Conservation (phyloP, 1,140 invertebrate genomes). For the Helicorthomorpha holstii region DNA sequence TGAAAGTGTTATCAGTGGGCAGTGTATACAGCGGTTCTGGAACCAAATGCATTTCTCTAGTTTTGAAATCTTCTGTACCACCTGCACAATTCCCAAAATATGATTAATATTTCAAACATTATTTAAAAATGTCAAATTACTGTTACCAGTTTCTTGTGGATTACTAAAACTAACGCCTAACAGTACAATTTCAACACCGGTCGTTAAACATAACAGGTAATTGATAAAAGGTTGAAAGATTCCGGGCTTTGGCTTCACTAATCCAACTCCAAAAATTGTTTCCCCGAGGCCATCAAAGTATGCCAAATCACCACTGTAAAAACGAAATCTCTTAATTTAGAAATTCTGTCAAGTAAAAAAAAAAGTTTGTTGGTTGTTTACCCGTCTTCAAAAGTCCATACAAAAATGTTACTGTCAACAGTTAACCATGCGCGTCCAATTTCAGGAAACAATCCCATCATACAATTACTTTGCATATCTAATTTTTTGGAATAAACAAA, state of each 20-base stretch:
- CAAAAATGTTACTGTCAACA: slow-evolving; percentile 93
- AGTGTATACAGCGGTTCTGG: slow-evolving; percentile 84
- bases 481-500: background rate
- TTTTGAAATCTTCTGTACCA: background rate
- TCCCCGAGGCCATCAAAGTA: slow-evolving; percentile 85
- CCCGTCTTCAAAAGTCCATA: slow-evolving; percentile 87
- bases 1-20: slow-evolving; percentile 75
- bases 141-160: slow-evolving; percentile 28
- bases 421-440: slow-evolving; percentile 91
- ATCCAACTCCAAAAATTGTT: slow-evolving; percentile 54
- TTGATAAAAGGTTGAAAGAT: slow-evolving; percentile 84
- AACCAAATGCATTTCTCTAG: slow-evolving; percentile 74
- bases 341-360: too few relatives aligned
- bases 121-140: slow-evolving; percentile 21
- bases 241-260: slow-evolving; percentile 62
- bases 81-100: background rate
- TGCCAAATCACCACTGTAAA: slow-evolving; percentile 57
- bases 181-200: slow-evolving; percentile 81
- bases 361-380: slow-evolving; percentile 17
- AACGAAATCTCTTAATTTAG: background rate
- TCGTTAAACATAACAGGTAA: slow-evolving; percentile 75
- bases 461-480: slow-evolving; percentile 86
- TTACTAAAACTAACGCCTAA: slow-evolving; percentile 52
- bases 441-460: slow-evolving; percentile 91
- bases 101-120: slow-evolving; percentile 16